phyloP scores from a whole-genome alignment of 2,113 vertebrate species.

The Benitochromis conjunctus region DNA sequence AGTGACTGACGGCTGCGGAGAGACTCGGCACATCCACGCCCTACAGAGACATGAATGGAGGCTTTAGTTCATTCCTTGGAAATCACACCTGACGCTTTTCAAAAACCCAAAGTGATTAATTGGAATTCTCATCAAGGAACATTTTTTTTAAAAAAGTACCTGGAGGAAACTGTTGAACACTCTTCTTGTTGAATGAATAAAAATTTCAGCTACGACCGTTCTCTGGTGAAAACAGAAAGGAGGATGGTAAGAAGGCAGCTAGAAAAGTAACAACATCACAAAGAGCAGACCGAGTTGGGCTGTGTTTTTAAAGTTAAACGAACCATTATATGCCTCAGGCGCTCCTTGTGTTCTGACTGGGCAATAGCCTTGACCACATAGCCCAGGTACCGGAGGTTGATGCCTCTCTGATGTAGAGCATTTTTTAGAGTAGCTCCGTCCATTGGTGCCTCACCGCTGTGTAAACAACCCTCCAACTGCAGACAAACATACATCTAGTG shows the following conservation, averaged over 20 bases:
- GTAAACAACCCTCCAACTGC: conserved; percentile 70
- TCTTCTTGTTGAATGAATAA: conserved; percentile 70
- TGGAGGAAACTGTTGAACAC: conserved; percentile 77
- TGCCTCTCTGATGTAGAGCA: conserved; percentile 73
- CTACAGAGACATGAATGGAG: conserved; percentile 38
- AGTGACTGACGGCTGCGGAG: conserved; percentile 78
- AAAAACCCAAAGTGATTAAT: not conserved
- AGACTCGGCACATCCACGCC: conserved; percentile 74
- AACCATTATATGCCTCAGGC: conserved; percentile 75
- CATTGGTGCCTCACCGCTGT: conserved; percentile 65
- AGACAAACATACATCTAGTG: not conserved
- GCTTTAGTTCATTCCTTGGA: not conserved
- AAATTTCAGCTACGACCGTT: conserved; percentile 64
- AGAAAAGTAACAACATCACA: not conserved
- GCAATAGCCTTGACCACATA: conserved; percentile 63
- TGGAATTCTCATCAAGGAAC: not conserved
- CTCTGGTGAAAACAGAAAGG: conserved; percentile 62
- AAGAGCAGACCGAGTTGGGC: not conserved
- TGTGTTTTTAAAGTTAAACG: not conserved
- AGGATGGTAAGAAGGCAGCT: not conserved
- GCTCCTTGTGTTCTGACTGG: conserved; percentile 66
- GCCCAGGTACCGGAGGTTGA: conserved; percentile 80
- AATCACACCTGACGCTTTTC: not conserved
- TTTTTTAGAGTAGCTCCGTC: conserved; percentile 75
- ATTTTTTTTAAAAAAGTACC: conserved; percentile 41